phyloP scores from a whole-genome alignment of 2,888 invertebrate genomes.

The Branchipolynoe longqiensis region DNA sequence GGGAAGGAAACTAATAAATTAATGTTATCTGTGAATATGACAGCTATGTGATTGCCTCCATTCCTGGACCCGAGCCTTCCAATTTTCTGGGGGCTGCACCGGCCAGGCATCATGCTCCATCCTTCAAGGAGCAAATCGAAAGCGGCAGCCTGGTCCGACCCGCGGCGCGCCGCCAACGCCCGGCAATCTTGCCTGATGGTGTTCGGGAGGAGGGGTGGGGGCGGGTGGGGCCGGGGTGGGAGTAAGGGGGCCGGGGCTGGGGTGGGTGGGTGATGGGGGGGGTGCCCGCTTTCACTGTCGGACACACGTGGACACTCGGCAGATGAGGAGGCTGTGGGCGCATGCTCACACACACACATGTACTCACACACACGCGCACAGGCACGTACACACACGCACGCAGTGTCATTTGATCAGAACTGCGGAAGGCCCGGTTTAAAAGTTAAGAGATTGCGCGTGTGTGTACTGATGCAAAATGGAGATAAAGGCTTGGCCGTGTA shows the following conservation, averaged over 20 bases:
- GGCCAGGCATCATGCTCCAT: not conserved
- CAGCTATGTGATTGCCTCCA: constrained; percentile 60
- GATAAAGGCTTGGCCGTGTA: not conserved
- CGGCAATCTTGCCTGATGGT: constrained; percentile 30
- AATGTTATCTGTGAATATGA: constrained; percentile 56
- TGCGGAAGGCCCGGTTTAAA: constrained; percentile 33
- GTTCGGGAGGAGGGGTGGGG: too few relatives aligned
- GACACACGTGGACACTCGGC: not conserved
- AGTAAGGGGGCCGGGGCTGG: too few relatives aligned
- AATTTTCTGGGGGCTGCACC: constrained; percentile 58
- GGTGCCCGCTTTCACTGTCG: not conserved
- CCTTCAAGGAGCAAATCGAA: constrained; percentile 53
- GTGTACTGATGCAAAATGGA: not conserved
- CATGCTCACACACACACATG: not conserved
- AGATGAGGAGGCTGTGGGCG: not conserved
- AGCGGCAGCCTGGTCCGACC: constrained; percentile 30
- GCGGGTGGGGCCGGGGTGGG: too few relatives aligned
- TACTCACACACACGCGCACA: not conserved
- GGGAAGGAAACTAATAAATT: constrained; percentile 53
- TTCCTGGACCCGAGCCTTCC: constrained; percentile 57
- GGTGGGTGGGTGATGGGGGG: not conserved
- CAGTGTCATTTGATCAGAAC: constrained; percentile 28
- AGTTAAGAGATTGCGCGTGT: constrained; percentile 50
- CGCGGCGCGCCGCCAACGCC: not conserved
- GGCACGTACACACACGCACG: not conserved